phyloP scores from a whole-genome alignment of 2,888 invertebrate genomes.

The Thelaira solivaga region DNA sequence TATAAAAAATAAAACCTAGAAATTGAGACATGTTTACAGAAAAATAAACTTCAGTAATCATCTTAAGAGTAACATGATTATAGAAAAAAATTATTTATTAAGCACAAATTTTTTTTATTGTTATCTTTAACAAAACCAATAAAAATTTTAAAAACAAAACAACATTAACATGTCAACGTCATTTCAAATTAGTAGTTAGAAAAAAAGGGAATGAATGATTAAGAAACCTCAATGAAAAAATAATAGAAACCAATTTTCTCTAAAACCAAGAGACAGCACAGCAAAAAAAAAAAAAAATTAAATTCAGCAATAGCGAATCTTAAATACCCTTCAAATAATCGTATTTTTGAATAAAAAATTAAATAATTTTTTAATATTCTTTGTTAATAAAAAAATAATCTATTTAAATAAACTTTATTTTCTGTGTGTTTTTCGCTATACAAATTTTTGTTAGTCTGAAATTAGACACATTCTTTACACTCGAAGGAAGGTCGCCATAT shows the following conservation, averaged over 20 bases:
- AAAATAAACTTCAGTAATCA: background rate
- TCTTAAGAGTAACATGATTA: slow-evolving; percentile 3
- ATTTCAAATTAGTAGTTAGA: slow-evolving; percentile 62
- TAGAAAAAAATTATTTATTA: background rate
- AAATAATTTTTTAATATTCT: too few relatives aligned
- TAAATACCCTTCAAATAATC: too few relatives aligned
- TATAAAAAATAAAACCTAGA: background rate
- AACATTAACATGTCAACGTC: slow-evolving; percentile 62
- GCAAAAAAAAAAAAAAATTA: too few relatives aligned
- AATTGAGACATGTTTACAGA: background rate
- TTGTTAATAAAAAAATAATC: too few relatives aligned
- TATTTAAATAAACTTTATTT: too few relatives aligned
- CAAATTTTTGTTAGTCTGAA: too few relatives aligned
- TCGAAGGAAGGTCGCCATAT: too few relatives aligned
- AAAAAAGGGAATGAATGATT: slow-evolving; percentile 19
- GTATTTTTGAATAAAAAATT: too few relatives aligned
- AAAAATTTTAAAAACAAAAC: slow-evolving; percentile 6
- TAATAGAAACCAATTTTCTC: slow-evolving; percentile 41
- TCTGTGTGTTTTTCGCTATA: too few relatives aligned
- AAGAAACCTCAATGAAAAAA: slow-evolving; percentile 54
- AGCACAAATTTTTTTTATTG: slow-evolving; percentile 19
- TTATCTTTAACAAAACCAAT: background rate
- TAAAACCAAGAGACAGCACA: background rate
- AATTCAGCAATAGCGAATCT: too few relatives aligned
- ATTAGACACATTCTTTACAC: too few relatives aligned